Conservation (phyloP, 2,888 invertebrate genomes). For the Fragum sueziense region DNA sequence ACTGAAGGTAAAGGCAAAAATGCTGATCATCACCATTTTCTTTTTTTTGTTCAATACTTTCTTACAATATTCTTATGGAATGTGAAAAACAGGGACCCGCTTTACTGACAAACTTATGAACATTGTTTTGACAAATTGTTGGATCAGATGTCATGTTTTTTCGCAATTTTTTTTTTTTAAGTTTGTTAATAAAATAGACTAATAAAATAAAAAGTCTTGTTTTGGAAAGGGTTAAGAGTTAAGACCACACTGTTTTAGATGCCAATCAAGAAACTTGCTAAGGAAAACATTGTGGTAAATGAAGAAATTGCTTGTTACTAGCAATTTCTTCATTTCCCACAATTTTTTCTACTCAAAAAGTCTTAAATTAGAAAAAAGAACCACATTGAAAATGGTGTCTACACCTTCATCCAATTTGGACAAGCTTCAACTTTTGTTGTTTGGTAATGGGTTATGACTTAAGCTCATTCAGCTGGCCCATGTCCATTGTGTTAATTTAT, state of each 20-base stretch:
- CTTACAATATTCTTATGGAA: too few species aligned
- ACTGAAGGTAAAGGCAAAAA: too few species aligned
- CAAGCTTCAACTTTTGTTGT: background rate
- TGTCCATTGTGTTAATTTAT: background rate
- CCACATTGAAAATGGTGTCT: too few species aligned
- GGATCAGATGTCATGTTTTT: background rate
- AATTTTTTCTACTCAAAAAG: background rate
- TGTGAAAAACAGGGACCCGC: too few species aligned
- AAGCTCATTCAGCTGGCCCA: background rate
- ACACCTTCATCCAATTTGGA: too few species aligned
- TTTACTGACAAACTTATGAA: too few species aligned
- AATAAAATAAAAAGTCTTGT: background rate
- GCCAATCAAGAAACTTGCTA: background rate
- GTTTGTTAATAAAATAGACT: background rate
- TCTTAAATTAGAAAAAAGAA: too few species aligned
- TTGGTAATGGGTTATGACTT: background rate
- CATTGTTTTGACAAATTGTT: background rate
- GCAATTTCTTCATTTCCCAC: background rate
- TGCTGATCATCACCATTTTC: too few species aligned
- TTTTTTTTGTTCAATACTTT: too few species aligned
- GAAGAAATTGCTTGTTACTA: background rate
- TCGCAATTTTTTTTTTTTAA: background rate
- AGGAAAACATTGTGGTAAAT: constrained; percentile 8
- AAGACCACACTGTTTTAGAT: background rate
- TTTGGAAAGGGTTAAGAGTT: background rate